These are phyloP conservation scores for Cynaeus angustus DNA, from an alignment of 2,888 invertebrate species.

Conservation along the genomic window DNA sequence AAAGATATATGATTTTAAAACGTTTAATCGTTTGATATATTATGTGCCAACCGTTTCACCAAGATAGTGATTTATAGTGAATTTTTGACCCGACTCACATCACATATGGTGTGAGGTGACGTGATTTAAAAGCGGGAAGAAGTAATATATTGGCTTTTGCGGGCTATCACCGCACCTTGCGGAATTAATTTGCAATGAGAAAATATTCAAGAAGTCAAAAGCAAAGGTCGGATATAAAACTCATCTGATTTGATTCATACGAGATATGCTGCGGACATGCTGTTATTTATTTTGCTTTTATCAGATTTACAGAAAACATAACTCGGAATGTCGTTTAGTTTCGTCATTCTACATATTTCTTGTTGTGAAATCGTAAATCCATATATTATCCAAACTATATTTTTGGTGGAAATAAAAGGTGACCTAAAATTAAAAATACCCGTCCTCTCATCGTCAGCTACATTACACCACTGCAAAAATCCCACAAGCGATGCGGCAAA, in stretches of 20 bases:
- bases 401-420: too few relatives aligned
- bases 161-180: conserved; percentile 14
- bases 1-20: conserved; percentile 45
- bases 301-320: too few relatives aligned
- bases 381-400: background rate
- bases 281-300: too few relatives aligned
- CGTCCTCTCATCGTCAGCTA: too few relatives aligned
- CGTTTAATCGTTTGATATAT: conserved; percentile 45
- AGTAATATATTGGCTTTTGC: conserved; percentile 37
- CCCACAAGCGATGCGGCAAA: conserved; percentile 29
- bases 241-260: background rate
- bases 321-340: too few relatives aligned
- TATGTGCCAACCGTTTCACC: conserved; percentile 43
- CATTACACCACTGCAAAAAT: conserved; percentile 7
- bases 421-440: too few relatives aligned
- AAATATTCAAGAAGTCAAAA: background rate
- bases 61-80: conserved; percentile 45
- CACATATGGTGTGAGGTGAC: conserved; percentile 39
- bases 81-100: conserved; percentile 43
- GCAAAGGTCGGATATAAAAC: background rate
- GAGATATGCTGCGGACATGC: too few relatives aligned
- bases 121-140: conserved; percentile 36
- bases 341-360: too few relatives aligned
- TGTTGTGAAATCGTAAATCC: background rate
- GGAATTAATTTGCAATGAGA: conserved; percentile 1